Evolutionary conservation across 2,888 invertebrate genomes (phyloP).

Genomic region (Orthosia cruda): DNA sequence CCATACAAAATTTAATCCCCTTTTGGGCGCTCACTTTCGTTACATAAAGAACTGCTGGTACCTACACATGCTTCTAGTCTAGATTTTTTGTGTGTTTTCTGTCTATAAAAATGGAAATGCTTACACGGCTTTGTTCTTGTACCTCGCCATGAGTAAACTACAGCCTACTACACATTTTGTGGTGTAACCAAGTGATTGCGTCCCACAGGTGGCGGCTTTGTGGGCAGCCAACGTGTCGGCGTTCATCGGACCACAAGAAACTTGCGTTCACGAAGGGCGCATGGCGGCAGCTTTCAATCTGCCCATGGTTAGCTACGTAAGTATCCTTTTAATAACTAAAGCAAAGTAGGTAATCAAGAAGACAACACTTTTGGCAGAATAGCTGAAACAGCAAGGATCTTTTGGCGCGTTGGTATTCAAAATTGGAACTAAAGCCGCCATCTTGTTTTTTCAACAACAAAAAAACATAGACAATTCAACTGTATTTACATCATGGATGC

Average conservation of each 20-base stretch:
- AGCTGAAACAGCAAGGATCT: neutral
- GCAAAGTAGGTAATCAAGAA: neutral
- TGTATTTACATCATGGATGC: too few relatives aligned
- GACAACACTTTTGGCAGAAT: neutral
- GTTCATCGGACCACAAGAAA: slow-evolving; percentile 96
- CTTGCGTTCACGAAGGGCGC: slow-evolving; percentile 98
- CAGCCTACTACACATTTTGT: neutral
- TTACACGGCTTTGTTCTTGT: neutral
- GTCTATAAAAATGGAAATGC: too few relatives aligned
- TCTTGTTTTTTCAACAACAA: neutral
- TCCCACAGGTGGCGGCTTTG: slow-evolving; percentile 94
- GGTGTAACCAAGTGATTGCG: slow-evolving; percentile 37
- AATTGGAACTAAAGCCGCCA: neutral
- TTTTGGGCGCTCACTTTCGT: neutral
- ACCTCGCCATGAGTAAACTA: neutral
- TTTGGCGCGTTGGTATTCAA: neutral
- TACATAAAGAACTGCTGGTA: too few relatives aligned
- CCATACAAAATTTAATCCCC: neutral
- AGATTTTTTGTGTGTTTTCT: too few relatives aligned
- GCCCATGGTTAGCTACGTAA: slow-evolving; percentile 99
- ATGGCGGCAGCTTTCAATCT: slow-evolving; percentile 98
- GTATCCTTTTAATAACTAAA: slow-evolving; percentile 80
- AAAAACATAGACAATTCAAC: neutral
- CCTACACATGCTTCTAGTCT: too few relatives aligned
- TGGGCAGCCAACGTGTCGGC: slow-evolving; percentile 97